Conservation (phyloP, 1,140 invertebrate genomes). For the Goniozus legneri region DNA sequence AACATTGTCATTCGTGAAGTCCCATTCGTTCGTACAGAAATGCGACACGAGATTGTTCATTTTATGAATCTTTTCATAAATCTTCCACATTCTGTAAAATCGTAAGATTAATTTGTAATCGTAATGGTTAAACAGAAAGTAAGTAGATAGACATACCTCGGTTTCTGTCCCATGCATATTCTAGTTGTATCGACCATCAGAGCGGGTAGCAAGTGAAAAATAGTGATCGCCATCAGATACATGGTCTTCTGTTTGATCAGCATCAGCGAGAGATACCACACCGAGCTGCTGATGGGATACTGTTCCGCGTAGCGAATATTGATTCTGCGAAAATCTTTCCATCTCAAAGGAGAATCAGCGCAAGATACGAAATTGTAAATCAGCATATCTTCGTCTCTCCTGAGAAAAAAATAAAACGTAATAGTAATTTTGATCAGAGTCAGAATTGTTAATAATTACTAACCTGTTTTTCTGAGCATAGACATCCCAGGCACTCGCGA, state of each 20-base stretch:
- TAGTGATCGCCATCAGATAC: slow-evolving; percentile 53
- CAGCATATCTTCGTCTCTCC: slow-evolving; percentile 36
- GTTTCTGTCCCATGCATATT: slow-evolving; percentile 59
- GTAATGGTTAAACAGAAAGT: neutral
- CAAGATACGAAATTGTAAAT: slow-evolving; percentile 60
- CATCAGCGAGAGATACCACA: slow-evolving; percentile 60
- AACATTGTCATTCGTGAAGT: slow-evolving; percentile 66
- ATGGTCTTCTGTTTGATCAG: slow-evolving; percentile 56
- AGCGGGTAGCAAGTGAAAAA: slow-evolving; percentile 65
- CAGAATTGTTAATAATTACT: neutral
- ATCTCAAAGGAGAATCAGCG: slow-evolving; percentile 64
- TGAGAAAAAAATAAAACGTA: slow-evolving; percentile 18
- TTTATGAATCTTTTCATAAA: slow-evolving; percentile 74
- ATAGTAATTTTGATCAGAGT: neutral
- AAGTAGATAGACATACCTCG: slow-evolving; percentile 56
- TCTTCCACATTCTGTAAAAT: slow-evolving; percentile 60
- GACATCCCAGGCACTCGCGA: slow-evolving; percentile 70
- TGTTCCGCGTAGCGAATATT: slow-evolving; percentile 51
- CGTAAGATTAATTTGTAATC: neutral
- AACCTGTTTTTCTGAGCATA: slow-evolving; percentile 38
- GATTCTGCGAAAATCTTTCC: slow-evolving; percentile 59
- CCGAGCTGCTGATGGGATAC: slow-evolving; percentile 55
- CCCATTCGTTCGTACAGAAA: slow-evolving; percentile 71
- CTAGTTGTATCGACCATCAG: slow-evolving; percentile 57
- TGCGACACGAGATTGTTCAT: slow-evolving; percentile 68